These are phyloP conservation scores for Catharus fuscescens DNA, from an alignment of 2,113 vertebrate genomes.

Conservation along the genomic window DNA sequence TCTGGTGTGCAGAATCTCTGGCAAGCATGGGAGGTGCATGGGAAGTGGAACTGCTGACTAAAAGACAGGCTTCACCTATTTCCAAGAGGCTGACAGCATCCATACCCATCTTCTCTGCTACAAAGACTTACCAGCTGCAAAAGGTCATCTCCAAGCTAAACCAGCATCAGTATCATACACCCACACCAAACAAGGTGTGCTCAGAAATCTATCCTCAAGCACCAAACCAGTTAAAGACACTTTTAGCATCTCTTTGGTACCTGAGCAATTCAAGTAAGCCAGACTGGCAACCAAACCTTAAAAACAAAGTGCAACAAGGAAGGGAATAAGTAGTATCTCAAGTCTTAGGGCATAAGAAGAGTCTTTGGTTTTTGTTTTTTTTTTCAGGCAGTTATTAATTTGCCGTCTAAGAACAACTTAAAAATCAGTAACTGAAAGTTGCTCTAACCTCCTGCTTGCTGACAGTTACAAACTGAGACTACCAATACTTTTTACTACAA, in stretches of 20 bases:
- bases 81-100: background rate
- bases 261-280: background rate
- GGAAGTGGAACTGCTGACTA: background rate
- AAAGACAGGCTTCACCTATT: background rate
- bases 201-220: background rate
- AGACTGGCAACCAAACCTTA: background rate
- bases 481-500: background rate
- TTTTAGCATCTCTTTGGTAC: background rate
- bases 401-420: background rate
- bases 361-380: accelerated
- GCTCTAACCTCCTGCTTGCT: background rate
- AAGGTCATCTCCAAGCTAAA: background rate
- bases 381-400: background rate
- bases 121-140: background rate
- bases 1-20: background rate
- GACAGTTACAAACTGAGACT: background rate
- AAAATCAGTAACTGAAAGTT: background rate
- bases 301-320: background rate
- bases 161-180: background rate
- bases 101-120: background rate
- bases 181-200: no score
- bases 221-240: background rate
- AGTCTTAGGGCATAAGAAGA: background rate
- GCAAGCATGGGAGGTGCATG: background rate
- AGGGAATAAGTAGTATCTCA: background rate